Percentiles rank a stretch among this genome's conserved stretches.
Conservation (phyloP, 2,113 vertebrate genomes). For the Pithys albifrons region DNA sequence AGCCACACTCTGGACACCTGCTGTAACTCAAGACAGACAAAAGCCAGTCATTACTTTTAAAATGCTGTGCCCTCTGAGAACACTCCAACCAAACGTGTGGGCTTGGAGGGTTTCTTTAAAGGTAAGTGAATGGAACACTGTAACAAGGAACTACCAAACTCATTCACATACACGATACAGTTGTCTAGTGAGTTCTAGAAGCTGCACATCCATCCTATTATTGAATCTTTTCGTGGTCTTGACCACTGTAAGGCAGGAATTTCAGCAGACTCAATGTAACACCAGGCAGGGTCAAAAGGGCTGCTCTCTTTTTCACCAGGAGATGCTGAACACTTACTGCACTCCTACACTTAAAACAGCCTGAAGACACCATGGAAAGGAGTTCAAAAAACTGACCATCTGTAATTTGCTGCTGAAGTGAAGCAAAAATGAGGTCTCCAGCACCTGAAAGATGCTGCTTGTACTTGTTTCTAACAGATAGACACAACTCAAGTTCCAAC, state of each 20-base stretch:
- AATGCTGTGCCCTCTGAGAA: not conserved
- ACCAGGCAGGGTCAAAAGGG: not conserved
- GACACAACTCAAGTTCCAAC: not conserved
- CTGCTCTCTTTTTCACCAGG: not conserved
- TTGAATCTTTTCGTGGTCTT: not conserved
- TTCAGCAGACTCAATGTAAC: not conserved
- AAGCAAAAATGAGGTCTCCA: not conserved
- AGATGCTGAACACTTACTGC: not conserved
- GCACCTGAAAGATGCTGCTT: not conserved
- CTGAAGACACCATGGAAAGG: not conserved
- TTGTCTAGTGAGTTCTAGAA: not conserved
- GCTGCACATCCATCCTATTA: not conserved
- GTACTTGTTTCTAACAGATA: not conserved
- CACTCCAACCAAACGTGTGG: not conserved
- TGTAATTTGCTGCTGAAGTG: not conserved
- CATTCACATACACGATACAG: not conserved
- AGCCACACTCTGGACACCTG: not conserved
- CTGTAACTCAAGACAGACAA: not conserved
- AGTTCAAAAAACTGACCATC: not conserved
- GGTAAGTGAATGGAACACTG: not conserved
- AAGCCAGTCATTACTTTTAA: not conserved
- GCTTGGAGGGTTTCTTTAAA: not conserved
- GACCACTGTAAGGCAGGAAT: accelerated
- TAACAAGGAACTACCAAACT: not conserved
- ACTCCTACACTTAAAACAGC: not conserved